These are phyloP conservation scores for Trichomycterus rosablanca DNA, from an alignment of 2,113 vertebrate species.

Conservation along the genomic window DNA sequence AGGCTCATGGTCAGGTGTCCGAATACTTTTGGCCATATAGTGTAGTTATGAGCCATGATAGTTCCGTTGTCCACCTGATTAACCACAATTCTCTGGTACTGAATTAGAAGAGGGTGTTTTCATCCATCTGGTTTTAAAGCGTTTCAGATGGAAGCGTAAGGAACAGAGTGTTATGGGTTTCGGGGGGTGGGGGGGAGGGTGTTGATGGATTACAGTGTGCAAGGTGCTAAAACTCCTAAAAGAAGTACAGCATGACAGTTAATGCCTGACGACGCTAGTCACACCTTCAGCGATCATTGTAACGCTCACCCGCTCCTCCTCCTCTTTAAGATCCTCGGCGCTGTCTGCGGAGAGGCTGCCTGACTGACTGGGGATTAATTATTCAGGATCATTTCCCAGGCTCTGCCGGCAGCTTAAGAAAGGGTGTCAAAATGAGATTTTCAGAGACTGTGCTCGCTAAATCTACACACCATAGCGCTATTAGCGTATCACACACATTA, in stretches of 20 bases:
- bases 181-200: constrained; percentile 65
- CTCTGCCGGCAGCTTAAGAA: constrained; percentile 62
- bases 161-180: constrained; percentile 45
- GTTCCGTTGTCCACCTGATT: too few relatives aligned
- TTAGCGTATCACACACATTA: constrained; percentile 10
- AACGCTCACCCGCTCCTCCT: constrained; percentile 57
- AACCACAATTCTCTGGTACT: too few relatives aligned
- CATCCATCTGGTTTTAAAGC: constrained; percentile 1
- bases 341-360: constrained; percentile 64
- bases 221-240: constrained; percentile 62
- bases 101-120: constrained; percentile 22
- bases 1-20: too few relatives aligned
- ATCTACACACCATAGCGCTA: constrained; percentile 15
- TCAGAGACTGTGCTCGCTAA: constrained; percentile 21
- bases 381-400: constrained; percentile 69
- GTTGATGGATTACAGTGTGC: constrained; percentile 53
- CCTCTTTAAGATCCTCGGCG: constrained; percentile 60
- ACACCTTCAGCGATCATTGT: constrained; percentile 67
- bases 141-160: constrained; percentile 3
- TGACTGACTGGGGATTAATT: constrained; percentile 73
- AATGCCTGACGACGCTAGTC: constrained; percentile 68
- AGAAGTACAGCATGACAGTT: constrained; percentile 67
- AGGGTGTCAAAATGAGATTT: constrained; percentile 56
- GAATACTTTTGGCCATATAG: too few relatives aligned
- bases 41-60: too few relatives aligned